Evolutionary conservation across 2,888 invertebrate genomes (phyloP), one percentile per base, ranked within the genome.

Genomic region (Diaperis boleti): DNA sequence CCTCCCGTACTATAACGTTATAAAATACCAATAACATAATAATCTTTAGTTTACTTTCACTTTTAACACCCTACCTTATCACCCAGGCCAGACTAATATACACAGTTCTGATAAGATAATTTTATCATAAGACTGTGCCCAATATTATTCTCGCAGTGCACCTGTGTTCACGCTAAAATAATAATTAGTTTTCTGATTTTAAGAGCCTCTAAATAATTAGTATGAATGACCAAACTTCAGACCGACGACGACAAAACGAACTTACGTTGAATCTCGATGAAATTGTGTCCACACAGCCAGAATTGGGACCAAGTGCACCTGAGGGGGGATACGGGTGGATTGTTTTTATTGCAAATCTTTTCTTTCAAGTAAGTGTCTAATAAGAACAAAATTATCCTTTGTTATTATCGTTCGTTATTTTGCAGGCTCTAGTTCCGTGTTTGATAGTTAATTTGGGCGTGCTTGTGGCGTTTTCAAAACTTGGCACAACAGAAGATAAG

Each of bases 271-370:
- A 14, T 35, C 31, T 89, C 67, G 89, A 89, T 72, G 82, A 85
- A 54, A 83, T 89, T 2, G 82, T 88, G 56, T 83, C 87, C 41
- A 87, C 88, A 14, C 86, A 87, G 67, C 87, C 88, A 1, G 88
- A 89, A 78, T 82, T 89, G 47, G 89, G 89, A 0, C 89, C 89
- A 0, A 64, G 84, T 8, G 84, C 88, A 44, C 87, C 88, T 1
- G 88, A 89, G 72, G 89, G 88, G 0, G 88, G 88, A 1, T 89
- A 87, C 72, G 88, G 89, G 0, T 89, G 89, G 89, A 72, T 89
- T 44, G 85, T 89, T 68, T 84, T 89, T 49, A 72, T 84, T 31
- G 85, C 86, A 8, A 85, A 87, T 22, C 80, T 85, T 66, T 79
- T 87, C 67, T 86, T 88, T 74, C 86, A 89, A 79, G 84, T 87